Base-by-base conservation (phyloP, 2,797 vertebrate genomes). In the Scomberomorus guttatus region DNA sequence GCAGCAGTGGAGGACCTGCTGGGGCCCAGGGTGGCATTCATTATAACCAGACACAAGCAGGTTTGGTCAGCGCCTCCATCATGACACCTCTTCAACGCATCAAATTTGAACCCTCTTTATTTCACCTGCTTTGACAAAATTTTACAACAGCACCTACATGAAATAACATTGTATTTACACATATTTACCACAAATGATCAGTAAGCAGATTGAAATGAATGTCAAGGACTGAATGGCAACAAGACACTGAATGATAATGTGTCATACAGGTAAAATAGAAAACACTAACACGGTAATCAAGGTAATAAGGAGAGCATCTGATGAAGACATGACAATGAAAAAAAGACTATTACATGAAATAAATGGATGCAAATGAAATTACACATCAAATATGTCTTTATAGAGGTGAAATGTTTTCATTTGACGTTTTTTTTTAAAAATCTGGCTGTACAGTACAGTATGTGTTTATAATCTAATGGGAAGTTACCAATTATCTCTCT, bases 21-120 rank as follows among this genome's bases (percentile, higher is more conserved):
- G 93, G 91, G 92, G 90, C 92, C 92, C 90, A 81, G 91, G 86
- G 90, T 93, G 92, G 92, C 90, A 91, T 90, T 93, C 90, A 92
- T 94, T 92, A 92, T 81, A 92, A 77, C 85, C 87, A 91, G 89
- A 93, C 86, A 88, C 91, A 86, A 83, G 84, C 90, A 84, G 88
- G 88, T 91, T 90, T 81, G 90, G 81, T 90, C 90, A 88, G 81
- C 1, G 82, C 70, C 83, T 92, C 85, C 79, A 60, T 75, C 81
- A 2, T 75, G 68, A 91, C 88, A 84, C 82, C 59, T 32, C 58
- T 34, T 20, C 3, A 77, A 77, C 58, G 8, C 72, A 25, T 66
- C 64, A 59, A 61, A 79, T 70, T 7, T 17, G 15, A 29, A 32
- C 39, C 39, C 63, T 24, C 1, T 29, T 68, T 65, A 63, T 79